Percentiles rank a stretch among this genome's conserved stretches.
Conservation (phyloP, 2,113 vertebrate species). For the Salvator merianae region DNA sequence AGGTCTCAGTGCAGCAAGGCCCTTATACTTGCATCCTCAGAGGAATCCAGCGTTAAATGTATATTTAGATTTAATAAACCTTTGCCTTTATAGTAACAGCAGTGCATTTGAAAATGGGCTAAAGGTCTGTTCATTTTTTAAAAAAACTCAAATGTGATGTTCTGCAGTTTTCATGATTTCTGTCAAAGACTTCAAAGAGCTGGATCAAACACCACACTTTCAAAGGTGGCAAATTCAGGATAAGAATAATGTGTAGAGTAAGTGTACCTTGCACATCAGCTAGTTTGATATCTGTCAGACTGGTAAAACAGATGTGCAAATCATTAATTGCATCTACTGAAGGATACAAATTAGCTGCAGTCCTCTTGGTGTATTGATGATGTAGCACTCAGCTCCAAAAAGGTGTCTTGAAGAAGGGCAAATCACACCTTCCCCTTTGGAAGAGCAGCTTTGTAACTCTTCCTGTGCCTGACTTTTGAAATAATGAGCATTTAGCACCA, state of each 20-base stretch:
- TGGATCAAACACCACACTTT: background rate
- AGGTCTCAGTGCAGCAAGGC: background rate
- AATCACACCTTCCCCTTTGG: slow-evolving; percentile 11
- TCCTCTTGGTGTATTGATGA: background rate
- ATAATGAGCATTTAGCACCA: background rate
- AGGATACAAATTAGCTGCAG: slow-evolving; percentile 7
- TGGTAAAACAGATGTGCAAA: background rate
- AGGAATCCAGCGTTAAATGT: background rate
- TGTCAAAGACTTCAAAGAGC: background rate
- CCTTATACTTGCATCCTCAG: background rate
- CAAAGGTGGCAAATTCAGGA: background rate
- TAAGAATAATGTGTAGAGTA: background rate
- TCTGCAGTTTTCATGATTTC: background rate
- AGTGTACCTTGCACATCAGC: background rate
- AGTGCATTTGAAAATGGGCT: background rate
- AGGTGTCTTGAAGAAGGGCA: slow-evolving; percentile 14
- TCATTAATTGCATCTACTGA: background rate
- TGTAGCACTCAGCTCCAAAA: background rate
- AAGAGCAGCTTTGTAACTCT: slow-evolving; percentile 5
- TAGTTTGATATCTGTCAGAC: background rate
- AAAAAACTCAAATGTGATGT: background rate
- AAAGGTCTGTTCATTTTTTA: background rate
- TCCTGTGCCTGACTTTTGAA: background rate
- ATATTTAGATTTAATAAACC: background rate
- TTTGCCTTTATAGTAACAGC: background rate